Base-by-base conservation (phyloP, 1,140 invertebrate genomes). In the Solen grandis region DNA sequence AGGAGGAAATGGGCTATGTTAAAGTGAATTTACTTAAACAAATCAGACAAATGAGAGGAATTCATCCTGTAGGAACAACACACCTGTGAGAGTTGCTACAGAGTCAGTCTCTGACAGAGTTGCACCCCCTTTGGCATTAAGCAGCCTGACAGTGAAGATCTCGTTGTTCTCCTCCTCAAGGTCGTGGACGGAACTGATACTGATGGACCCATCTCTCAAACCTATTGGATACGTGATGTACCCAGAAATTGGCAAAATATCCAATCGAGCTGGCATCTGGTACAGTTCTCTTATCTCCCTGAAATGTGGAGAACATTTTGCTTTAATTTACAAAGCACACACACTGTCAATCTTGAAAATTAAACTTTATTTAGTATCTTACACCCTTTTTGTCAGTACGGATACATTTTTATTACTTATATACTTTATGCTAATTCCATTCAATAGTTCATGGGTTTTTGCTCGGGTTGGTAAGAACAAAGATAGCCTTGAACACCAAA, bases 211-310 rank as follows among this genome's bases (percentile, higher is more conserved):
- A 0, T 57, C 57, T 1, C 65, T 74, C 13, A 62, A 54, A 13
- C 83, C 86, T 16, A 78, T 57, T 5, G 41, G 14, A 63, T 89
- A 91, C 0, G 70, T 70, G 31, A 91, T 54, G 38, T 86, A 86
- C 1, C 91, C 91, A 19, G 91, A 92, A 33, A 89, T 83, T 13
- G 87, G 87, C 0, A 81, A 84, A 14, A 92, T 41, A 78, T 92
- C 91, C 19, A 69, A 80, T 2, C 41, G 36, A 25, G 88, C 77
- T 16, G 90, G 86, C 10, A 65, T 84, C 10, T 54, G 25, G 60
- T 83, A 90, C 4, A 90, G 29, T 57, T 90, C 87, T 41, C 55
- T 27, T 25, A 89, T 86, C 59, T 91, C 86, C 63, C 91, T 92
- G 77, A 65, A 80, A n/a, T n/a, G 66, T 19, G 83, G 3, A 78